Evolutionary conservation across 2,888 invertebrate genomes (phyloP), one percentile per base, ranked within the genome.

Genomic region (Clostera curtula): DNA sequence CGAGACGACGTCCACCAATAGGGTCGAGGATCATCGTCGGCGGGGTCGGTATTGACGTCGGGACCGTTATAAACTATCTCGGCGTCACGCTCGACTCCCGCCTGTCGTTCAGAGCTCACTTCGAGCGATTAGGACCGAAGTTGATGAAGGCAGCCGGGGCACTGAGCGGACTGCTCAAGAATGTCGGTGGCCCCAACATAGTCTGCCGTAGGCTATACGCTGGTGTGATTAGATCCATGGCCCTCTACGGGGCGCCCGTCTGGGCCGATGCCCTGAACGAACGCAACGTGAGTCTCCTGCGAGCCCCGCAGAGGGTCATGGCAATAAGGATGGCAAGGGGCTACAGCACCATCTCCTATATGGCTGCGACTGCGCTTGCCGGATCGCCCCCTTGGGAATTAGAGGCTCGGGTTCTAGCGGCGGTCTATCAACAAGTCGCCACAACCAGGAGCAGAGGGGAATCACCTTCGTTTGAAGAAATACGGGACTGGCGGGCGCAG

Each of bases 61-160:
- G n/a, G n/a, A n/a, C n/a, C n/a, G n/a, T n/a, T n/a, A n/a, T 15
- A 16, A 25, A 22, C 24, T 31, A 29, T 15, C 6, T 15, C 4
- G 15, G 15, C 15, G 4, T 15, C 5, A 6, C 6, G 15, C 15
- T 15, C 5, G 15, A 15, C 15, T 5, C 5, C 15, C 4, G 15
- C 5, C 6, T 4, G 15, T 5, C 4, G 4, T 15, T 15, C 6
- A 15, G 6, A 15, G 15, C 4, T 4, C 15, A 15, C 15, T 15
- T 15, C 6, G 15, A 4, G 4, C 15, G 6, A 6, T 6, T 15
- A 6, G 15, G 5, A 5, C 15, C 15, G 15, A 15, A 15, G 6
- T 6, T 15, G 4, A 15, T 15, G 6, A 6, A 6, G 15, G 6
- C 15, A 6, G 15, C 15, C 15, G 15, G 15, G 6, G 15, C 15